Base-by-base conservation (phyloP, 2,888 invertebrate species). In the Epistrophella euchroma region DNA sequence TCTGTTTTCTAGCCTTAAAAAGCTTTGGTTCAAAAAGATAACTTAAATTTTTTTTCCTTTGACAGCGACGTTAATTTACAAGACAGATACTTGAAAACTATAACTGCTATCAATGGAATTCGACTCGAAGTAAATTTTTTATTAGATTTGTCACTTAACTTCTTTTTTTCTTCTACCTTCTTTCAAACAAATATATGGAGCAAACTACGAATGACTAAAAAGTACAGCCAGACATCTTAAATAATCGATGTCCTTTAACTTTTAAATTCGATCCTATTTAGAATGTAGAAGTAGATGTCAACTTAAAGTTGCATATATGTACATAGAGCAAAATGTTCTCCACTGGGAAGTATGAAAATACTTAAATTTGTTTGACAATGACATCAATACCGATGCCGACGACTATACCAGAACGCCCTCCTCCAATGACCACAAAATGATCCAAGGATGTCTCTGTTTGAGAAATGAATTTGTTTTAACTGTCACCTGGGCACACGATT, bases 401-500 rank as follows among this genome's bases (percentile, higher is more conserved):
- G 25, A n/a, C 10, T 0, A 25, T 25, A 28, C 32, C 32, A 22
- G n/a, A 5, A n/a, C 11, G 22, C 6, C 10, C 45, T 35, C 15
- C 75, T 35, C 15, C 75, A 60, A 68, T 52, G 50, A 81, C 76
- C 60, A 45, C 76, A 74, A 32, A 50, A 64, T 52, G 56, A 62
- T 75, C 64, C 66, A 13, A 75, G 84, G 76, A 85, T 76, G 85
- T 76, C 76, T 85, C 76, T 76, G 84, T 76, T 76, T 76, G 76
- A 80, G 75, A 76, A 81, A 85, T 81, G 76, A 85, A 81, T 85
- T 85, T 81, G 76, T 76, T 81, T 81, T 76, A 76, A 73, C 68
- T 81, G 81, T 85, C 85, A 85, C 81, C 76, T 81, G 72, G 76
- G 76, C n/a, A n/a, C 10, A 22, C 9, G 4, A 15, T 2, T 37